phyloP scores from a whole-genome alignment of 2,797 vertebrate genomes.

The Neomorphus geoffroyi region DNA sequence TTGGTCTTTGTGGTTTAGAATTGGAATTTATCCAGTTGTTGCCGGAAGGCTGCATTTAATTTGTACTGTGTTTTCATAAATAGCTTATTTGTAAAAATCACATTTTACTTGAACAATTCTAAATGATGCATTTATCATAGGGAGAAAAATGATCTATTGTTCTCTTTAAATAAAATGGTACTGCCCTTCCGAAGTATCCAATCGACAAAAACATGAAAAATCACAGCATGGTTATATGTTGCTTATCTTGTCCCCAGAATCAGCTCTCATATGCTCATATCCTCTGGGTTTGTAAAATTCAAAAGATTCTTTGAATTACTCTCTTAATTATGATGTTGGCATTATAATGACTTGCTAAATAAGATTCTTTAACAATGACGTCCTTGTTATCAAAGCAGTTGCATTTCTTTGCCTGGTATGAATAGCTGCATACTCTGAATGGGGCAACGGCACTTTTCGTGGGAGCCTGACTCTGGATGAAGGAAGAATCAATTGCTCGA shows the following conservation, averaged over 20 bases:
- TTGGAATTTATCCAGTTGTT: conserved; percentile 56
- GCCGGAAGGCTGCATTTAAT: conserved; percentile 61
- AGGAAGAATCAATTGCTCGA: not conserved
- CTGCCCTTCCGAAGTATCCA: conserved; percentile 17
- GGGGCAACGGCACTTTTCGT: not conserved
- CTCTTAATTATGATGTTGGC: conserved; percentile 44
- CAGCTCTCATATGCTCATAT: conserved; percentile 14
- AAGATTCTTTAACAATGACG: conserved; percentile 40
- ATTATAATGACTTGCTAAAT: conserved; percentile 39
- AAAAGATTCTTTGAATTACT: conserved; percentile 55
- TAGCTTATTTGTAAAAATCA: conserved; percentile 54
- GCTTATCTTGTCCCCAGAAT: conserved; percentile 33
- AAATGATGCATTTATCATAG: conserved; percentile 39
- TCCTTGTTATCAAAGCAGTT: conserved; percentile 31
- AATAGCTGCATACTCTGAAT: not conserved
- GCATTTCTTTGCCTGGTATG: not conserved
- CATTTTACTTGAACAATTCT: conserved; percentile 62
- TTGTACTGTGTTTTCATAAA: conserved; percentile 64
- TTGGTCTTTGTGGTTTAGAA: conserved; percentile 62
- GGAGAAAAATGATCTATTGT: conserved; percentile 54
- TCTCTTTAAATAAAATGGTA: conserved; percentile 39
- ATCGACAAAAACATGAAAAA: not conserved
- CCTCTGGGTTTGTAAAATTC: conserved; percentile 46
- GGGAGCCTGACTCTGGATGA: not conserved
- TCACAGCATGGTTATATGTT: not conserved